Percentiles rank a stretch among this genome's conserved stretches.
These are phyloP conservation scores for Streptopelia turtur DNA, from an alignment of 2,797 vertebrate species.

Conservation along the genomic window DNA sequence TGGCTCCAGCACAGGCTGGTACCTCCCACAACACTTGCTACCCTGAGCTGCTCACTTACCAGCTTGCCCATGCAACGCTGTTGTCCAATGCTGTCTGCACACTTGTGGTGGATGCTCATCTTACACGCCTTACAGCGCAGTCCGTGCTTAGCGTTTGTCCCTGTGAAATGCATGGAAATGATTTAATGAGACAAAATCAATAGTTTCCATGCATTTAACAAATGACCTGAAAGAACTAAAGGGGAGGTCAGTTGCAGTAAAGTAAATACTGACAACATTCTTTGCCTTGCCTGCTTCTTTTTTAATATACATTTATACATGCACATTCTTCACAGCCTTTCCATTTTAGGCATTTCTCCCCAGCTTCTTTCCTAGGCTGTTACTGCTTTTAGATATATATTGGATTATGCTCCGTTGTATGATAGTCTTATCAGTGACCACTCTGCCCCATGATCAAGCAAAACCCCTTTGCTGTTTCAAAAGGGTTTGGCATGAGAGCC, in stretches of 20 bases:
- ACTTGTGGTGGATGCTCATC: slow-evolving; percentile 99
- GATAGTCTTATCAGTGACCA: neutral
- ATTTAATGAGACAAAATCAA: slow-evolving; percentile 50
- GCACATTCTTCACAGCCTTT: neutral
- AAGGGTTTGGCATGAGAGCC: neutral
- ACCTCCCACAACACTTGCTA: neutral
- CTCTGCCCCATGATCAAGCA: neutral
- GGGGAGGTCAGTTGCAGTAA: neutral
- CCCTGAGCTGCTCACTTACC: slow-evolving; percentile 81
- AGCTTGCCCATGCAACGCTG: slow-evolving; percentile 98
- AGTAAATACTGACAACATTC: neutral
- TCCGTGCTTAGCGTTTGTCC: slow-evolving; percentile 93
- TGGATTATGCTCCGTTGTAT: neutral
- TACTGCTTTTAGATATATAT: neutral
- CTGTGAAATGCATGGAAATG: slow-evolving; percentile 75
- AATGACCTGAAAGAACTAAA: slow-evolving; percentile 7
- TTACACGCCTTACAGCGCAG: slow-evolving; percentile 98
- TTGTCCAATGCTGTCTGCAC: slow-evolving; percentile 87
- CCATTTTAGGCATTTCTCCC: neutral
- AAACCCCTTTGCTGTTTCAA: neutral
- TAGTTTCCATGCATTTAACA: slow-evolving; percentile 60
- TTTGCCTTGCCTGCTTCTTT: neutral
- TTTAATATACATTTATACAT: neutral
- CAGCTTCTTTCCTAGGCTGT: neutral
- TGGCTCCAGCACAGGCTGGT: neutral